Percentiles rank a stretch among this genome's conserved stretches.
Evolutionary conservation across 2,888 invertebrate species (phyloP).

Genomic region (Drosophila kokeensis): DNA sequence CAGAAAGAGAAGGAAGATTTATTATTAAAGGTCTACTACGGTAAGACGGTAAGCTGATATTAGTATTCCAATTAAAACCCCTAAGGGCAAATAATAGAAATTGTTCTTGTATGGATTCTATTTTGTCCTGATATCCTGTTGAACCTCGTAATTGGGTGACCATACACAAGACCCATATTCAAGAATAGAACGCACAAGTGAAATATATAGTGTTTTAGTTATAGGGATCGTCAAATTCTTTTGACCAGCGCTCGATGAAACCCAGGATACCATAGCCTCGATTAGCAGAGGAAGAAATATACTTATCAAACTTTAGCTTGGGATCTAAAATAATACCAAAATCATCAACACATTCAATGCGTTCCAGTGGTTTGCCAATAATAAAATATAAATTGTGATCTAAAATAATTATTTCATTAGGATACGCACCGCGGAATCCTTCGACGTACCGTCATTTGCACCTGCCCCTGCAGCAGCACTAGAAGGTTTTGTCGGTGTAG

Average conservation of each 20-base stretch:
- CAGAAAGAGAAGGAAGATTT: no score
- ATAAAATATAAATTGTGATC: neutral
- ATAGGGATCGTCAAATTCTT: neutral
- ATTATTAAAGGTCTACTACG: no score
- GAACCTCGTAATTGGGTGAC: neutral
- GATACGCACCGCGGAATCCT: slow-evolving; percentile 63
- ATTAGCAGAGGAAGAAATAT: neutral
- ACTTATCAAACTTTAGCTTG: neutral
- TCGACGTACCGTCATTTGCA: slow-evolving; percentile 55
- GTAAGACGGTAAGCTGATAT: no score
- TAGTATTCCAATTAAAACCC: no score
- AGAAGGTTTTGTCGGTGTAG: slow-evolving; percentile 51
- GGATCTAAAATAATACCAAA: neutral
- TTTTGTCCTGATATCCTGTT: no score
- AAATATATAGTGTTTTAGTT: neutral
- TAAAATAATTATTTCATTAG: neutral
- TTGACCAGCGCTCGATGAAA: neutral
- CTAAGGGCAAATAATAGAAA: no score
- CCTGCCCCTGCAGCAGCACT: slow-evolving; percentile 37
- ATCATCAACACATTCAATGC: no score
- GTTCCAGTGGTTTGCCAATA: no score
- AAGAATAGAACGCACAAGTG: neutral
- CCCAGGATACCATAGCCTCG: neutral
- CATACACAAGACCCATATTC: neutral
- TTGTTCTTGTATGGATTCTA: no score